Conservation (phyloP, 2,888 invertebrate species). For the Graphium colonna region DNA sequence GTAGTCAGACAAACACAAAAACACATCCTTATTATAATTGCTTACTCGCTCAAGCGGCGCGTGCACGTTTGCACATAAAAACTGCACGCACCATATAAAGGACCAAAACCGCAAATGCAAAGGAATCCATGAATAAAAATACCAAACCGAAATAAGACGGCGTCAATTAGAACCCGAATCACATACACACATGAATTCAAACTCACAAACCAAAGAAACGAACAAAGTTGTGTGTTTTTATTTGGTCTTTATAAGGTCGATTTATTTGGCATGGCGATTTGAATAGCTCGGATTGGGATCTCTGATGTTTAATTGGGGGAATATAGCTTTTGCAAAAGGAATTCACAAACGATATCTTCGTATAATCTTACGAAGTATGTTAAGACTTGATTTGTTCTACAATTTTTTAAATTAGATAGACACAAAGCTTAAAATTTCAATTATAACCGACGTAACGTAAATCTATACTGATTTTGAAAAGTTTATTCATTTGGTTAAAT, state of each 20-base stretch:
- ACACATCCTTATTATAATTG: conserved; percentile 34
- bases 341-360: too few species aligned
- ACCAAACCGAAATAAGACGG: conserved; percentile 56
- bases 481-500: too few species aligned
- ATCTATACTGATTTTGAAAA: too few species aligned
- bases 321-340: not conserved
- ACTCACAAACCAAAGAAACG: conserved; percentile 3
- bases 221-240: conserved; percentile 10
- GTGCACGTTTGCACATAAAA: conserved; percentile 36
- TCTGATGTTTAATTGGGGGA: not conserved
- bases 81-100: conserved; percentile 48
- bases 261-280: not conserved
- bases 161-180: conserved; percentile 53
- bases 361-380: too few species aligned
- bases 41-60: conserved; percentile 40
- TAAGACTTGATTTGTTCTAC: not conserved
- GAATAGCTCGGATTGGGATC: not conserved
- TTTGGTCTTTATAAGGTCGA: not conserved
- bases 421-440: too few species aligned
- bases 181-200: conserved; percentile 10
- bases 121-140: conserved; percentile 70
- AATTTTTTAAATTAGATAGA: too few species aligned
- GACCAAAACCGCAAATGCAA: conserved; percentile 42
- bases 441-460: not conserved
- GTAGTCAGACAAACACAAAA: not conserved